phyloP scores from a whole-genome alignment of 2,888 invertebrate genomes.

The Xestoiulus laeticollis region DNA sequence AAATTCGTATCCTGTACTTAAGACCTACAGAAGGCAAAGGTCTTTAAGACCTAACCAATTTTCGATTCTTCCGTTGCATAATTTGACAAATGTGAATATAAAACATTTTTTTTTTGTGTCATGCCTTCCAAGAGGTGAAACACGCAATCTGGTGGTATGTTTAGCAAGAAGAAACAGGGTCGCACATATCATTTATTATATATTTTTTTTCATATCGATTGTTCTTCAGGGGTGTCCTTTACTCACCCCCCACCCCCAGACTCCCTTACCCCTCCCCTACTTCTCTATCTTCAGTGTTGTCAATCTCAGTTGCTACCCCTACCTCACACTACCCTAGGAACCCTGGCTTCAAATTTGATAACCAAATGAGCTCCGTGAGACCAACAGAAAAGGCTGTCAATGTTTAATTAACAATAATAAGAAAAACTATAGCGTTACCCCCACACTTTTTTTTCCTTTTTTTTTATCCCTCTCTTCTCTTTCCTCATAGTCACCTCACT shows the following conservation, averaged over 20 bases:
- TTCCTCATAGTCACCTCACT: conserved; percentile 33
- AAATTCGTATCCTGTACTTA: too few relatives aligned
- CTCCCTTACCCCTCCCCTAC: not conserved
- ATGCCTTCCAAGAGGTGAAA: not conserved
- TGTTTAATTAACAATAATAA: conserved; percentile 54
- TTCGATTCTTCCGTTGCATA: not conserved
- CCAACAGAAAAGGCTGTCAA: conserved; percentile 53
- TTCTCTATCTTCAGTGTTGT: conserved; percentile 39
- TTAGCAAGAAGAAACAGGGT: conserved; percentile 38
- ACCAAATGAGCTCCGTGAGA: conserved; percentile 53
- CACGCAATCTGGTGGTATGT: conserved; percentile 47
- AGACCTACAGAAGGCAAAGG: too few relatives aligned
- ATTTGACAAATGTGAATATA: conserved; percentile 47
- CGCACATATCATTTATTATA: conserved; percentile 48
- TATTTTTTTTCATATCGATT: conserved; percentile 45
- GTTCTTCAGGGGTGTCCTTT: conserved; percentile 11
- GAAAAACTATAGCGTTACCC: conserved; percentile 50
- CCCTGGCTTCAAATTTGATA: conserved; percentile 53
- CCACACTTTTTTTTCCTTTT: not conserved
- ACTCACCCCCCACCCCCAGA: not conserved
- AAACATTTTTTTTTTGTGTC: not conserved
- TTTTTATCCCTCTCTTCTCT: conserved; percentile 22
- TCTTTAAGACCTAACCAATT: too few relatives aligned
- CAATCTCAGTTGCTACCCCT: conserved; percentile 49
- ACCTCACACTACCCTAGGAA: too few relatives aligned